Evolutionary conservation across 1,140 invertebrate genomes (phyloP).

Genomic region (Monomorium pharaonis): DNA sequence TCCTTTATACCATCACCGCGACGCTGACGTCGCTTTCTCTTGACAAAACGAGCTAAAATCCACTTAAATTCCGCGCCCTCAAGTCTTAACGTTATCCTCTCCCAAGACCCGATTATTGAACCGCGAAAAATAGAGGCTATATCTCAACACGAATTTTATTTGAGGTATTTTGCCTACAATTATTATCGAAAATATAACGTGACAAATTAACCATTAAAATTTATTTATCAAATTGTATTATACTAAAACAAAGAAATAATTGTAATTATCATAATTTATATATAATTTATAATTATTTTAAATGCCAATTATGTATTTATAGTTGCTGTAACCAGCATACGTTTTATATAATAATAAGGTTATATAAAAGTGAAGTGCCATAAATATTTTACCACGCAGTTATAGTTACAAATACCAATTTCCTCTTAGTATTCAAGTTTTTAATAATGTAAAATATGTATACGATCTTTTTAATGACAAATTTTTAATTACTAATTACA

Average conservation of each 20-base stretch:
- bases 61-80: constrained; percentile 12
- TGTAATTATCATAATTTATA: no score
- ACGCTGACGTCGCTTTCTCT: not conserved
- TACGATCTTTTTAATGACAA: not conserved
- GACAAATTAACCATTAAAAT: not conserved
- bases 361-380: no score
- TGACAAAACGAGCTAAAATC: constrained; percentile 35
- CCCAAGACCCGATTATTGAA: not conserved
- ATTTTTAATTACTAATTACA: not conserved
- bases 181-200: not conserved
- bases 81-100: constrained; percentile 19
- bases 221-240: not conserved
- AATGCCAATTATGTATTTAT: no score
- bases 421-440: no score
- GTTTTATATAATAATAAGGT: no score
- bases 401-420: no score
- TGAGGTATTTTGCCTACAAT: not conserved
- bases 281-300: no score
- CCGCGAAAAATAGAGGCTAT: not conserved
- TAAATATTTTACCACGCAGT: no score
- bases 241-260: not conserved
- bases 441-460: no score
- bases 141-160: not conserved
- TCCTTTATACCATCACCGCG: not conserved
- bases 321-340: no score